These are phyloP conservation scores for Heliconius hortense DNA, from an alignment of 2,888 invertebrate species.

Conservation along the genomic window DNA sequence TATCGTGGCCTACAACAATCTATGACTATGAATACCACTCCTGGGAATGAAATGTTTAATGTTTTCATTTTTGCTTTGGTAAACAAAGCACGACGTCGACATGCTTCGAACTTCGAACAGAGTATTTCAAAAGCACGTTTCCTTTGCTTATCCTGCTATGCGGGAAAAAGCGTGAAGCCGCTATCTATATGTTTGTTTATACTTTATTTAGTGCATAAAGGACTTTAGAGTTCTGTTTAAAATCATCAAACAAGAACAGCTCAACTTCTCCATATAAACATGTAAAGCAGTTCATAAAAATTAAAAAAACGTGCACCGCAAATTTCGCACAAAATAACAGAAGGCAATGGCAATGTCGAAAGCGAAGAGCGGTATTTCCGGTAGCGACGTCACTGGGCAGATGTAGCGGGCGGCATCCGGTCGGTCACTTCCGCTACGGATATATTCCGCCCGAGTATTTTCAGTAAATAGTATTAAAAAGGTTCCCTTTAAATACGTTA, in stretches of 20 bases:
- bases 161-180: too few relatives aligned
- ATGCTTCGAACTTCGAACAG: too few relatives aligned
- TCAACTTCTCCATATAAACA: background rate
- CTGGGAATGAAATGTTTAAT: too few relatives aligned
- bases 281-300: constrained; percentile 2
- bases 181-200: too few relatives aligned
- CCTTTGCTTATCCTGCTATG: too few relatives aligned
- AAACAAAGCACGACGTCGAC: too few relatives aligned
- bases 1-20: too few relatives aligned
- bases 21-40: too few relatives aligned
- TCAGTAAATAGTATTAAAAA: constrained; percentile 38
- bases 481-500: constrained; percentile 23
- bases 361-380: constrained; percentile 57
- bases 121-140: too few relatives aligned
- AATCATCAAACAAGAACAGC: background rate
- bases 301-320: constrained; percentile 9
- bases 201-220: too few relatives aligned
- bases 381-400: constrained; percentile 58
- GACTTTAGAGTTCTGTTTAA: too few relatives aligned
- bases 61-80: too few relatives aligned
- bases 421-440: constrained; percentile 47
- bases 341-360: constrained; percentile 34
- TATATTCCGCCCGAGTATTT: constrained; percentile 39
- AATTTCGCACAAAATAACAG: constrained; percentile 30
- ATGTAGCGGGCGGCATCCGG: constrained; percentile 62